phyloP scores from a whole-genome alignment of 2,888 invertebrate species.

The Diogma glabrata region DNA sequence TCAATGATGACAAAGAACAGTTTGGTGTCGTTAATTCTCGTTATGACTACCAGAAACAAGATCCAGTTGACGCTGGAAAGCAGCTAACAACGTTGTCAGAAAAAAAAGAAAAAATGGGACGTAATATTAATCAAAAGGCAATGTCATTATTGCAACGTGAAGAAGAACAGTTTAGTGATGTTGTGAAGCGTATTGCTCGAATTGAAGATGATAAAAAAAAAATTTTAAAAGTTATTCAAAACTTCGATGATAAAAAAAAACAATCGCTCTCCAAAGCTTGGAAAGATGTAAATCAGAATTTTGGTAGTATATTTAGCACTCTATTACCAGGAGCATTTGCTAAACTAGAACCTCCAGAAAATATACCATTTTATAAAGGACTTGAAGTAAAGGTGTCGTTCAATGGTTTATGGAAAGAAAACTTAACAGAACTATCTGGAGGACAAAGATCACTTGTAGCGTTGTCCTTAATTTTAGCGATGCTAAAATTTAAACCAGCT shows the following conservation, averaged over 20 bases:
- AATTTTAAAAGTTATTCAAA: constrained; percentile 65
- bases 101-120: constrained; percentile 51
- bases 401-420: constrained; percentile 92
- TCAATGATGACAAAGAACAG: constrained; percentile 58
- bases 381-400: constrained; percentile 87
- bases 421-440: constrained; percentile 88
- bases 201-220: constrained; percentile 64
- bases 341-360: constrained; percentile 65
- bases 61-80: constrained; percentile 40
- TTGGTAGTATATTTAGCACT: constrained; percentile 86
- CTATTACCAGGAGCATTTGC: constrained; percentile 86
- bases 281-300: constrained; percentile 81
- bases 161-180: constrained; percentile 63
- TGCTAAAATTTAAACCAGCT: constrained; percentile 94
- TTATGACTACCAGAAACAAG: constrained; percentile 53
- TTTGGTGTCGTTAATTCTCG: constrained; percentile 63
- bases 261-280: constrained; percentile 70
- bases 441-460: constrained; percentile 95
- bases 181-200: constrained; percentile 56
- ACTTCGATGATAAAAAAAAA: constrained; percentile 86
- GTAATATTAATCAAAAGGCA: constrained; percentile 68
- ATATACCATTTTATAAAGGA: constrained; percentile 66
- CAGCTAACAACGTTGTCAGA: constrained; percentile 35
- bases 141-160: constrained; percentile 77
- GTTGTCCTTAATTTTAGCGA: constrained; percentile 86